A percentile compares a stretch with the other conserved stretches of the same genome.
phyloP scores from a whole-genome alignment of 2,888 invertebrate species.

The Drosophila robusta region DNA sequence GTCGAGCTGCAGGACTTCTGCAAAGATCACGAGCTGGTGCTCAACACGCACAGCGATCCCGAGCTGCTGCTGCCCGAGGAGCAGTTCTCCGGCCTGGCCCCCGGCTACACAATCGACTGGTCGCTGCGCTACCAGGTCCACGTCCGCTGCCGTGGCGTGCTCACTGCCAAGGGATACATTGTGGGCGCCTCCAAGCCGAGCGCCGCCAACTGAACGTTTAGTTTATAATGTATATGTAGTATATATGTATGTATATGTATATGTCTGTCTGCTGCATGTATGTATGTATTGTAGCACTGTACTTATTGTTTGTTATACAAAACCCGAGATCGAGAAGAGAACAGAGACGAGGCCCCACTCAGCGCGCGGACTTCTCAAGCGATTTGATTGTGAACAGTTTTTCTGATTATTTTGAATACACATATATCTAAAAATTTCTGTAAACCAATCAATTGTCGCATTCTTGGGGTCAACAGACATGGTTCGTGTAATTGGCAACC shows the following conservation, averaged over 20 bases:
- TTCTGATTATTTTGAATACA: slow-evolving; percentile 53
- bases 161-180: slow-evolving; percentile 96
- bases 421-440: slow-evolving; percentile 45
- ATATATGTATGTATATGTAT: slow-evolving; percentile 35
- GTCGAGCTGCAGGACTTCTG: slow-evolving; percentile 95
- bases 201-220: slow-evolving; percentile 37
- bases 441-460: slow-evolving; percentile 23
- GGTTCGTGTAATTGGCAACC: slow-evolving; percentile 38
- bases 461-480: slow-evolving; percentile 24
- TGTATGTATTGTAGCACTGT: slow-evolving; percentile 57
- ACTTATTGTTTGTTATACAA: slow-evolving; percentile 78
- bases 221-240: slow-evolving; percentile 43
- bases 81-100: slow-evolving; percentile 86
- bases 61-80: slow-evolving; percentile 86
- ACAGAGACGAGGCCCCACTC: slow-evolving; percentile 28
- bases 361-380: slow-evolving; percentile 20
- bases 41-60: slow-evolving; percentile 98
- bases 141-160: slow-evolving; percentile 95
- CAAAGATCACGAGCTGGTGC: slow-evolving; percentile 94
- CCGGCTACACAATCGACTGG: slow-evolving; percentile 89
- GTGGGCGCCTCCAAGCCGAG: slow-evolving; percentile 83
- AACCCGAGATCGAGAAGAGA: slow-evolving; percentile 48
- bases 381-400: slow-evolving; percentile 64
- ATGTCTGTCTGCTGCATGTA: slow-evolving; percentile 32
- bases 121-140: slow-evolving; percentile 94